Base-by-base conservation (phyloP, 1,140 invertebrate species). In the Ceratina calcarata region DNA sequence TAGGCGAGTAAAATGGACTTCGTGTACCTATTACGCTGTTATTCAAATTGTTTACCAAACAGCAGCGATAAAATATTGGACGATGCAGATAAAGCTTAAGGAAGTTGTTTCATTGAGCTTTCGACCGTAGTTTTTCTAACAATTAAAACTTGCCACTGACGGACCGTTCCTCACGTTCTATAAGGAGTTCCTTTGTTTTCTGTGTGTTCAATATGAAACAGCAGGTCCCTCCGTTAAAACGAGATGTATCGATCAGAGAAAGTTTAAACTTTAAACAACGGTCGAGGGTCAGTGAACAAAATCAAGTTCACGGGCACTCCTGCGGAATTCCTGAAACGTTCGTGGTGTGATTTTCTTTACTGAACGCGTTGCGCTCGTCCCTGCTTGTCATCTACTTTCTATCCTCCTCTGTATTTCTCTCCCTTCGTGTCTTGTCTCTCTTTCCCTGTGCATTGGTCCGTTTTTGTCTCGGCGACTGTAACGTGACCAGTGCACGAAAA, bases 221-320 rank as follows among this genome's bases (percentile, higher is more conserved):
- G 20, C 15, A 57, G 16, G 27, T 15, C 16, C 60, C 12, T 78
- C 62, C 53, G 45, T 78, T 61, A 70, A 78, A 55, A 71, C n/a
- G n/a, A 64, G 53, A 49, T 27, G 3, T 15, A 58, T 10, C 32
- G n/a, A 2, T 1, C 22, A 12, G 70, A 65, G 60, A 73, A 79
- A 73, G 60, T 55, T 79, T 73, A 79, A 79, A 71, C 22, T 45
- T 45, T 45, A 45, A 45, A 45, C 37, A 73, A 65, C 20, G 49
- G 55, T 13, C n/a, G 53, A 22, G 49, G 77, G 61, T 79, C 61
- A 66, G 51, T 24, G 76, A 24, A 18, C 37, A 73, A 55, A 73
- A 79, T 79, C 70, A 79, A 79, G 77, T 79, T 79, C 77, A 79
- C 61, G 77, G 77, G 18, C 77, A 20, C 27, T 58, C 61, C 51